A percentile compares a stretch with the other conserved stretches of the same genome.
phyloP scores from a whole-genome alignment of 2,888 invertebrate genomes.

The Caradrina kadenii region DNA sequence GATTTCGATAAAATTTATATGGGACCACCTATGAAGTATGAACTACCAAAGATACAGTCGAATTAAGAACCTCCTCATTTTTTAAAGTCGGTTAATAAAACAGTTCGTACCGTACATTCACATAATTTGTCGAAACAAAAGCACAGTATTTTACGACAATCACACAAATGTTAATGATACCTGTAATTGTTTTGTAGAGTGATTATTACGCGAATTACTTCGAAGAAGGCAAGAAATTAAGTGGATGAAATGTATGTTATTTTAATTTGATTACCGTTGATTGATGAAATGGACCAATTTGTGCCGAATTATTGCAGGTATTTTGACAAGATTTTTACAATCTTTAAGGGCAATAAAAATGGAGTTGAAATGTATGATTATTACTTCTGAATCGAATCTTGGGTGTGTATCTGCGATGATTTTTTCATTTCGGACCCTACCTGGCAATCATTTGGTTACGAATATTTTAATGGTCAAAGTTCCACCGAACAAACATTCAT shows the following conservation, averaged over 20 bases:
- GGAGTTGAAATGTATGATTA: neutral
- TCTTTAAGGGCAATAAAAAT: constrained; percentile 8
- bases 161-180: constrained; percentile 32
- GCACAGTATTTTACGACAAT: constrained; percentile 7
- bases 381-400: neutral
- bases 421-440: too few relatives aligned
- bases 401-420: too few relatives aligned
- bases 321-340: constrained; percentile 20
- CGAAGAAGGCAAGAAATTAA: constrained; percentile 30
- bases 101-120: neutral
- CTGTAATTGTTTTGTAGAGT: constrained; percentile 16
- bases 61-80: too few relatives aligned
- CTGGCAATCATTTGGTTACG: too few relatives aligned
- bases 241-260: constrained; percentile 45
- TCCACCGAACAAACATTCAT: too few relatives aligned
- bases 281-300: constrained; percentile 37
- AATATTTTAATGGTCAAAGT: too few relatives aligned
- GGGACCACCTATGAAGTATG: too few relatives aligned
- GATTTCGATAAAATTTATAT: too few relatives aligned
- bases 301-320: constrained; percentile 22
- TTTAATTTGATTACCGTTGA: constrained; percentile 45
- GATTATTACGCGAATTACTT: constrained; percentile 33
- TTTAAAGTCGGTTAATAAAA: too few relatives aligned
- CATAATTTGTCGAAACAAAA: neutral
- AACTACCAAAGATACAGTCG: too few relatives aligned